A percentile compares a stretch with the other conserved stretches of the same genome.
These are phyloP conservation scores for Ochotona princeps DNA, from an alignment of 2,113 vertebrate species.

Conservation along the genomic window DNA sequence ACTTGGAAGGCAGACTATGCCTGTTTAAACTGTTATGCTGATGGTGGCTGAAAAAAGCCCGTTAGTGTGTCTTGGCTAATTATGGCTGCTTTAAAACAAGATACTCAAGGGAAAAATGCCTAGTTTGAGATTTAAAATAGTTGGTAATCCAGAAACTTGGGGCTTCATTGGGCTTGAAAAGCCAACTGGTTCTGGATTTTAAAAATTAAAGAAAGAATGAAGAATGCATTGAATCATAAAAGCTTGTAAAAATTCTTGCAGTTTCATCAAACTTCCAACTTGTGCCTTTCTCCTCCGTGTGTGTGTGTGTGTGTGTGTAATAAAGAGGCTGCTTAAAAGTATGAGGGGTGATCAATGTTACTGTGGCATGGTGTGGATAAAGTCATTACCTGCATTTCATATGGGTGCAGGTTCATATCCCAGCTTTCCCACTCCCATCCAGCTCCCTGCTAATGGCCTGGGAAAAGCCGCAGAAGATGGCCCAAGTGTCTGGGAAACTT, in stretches of 20 bases:
- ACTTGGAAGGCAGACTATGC: not conserved
- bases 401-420: too few relatives aligned
- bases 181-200: not conserved
- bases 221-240: not conserved
- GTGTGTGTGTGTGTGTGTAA: not conserved
- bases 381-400: too few relatives aligned
- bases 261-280: not conserved
- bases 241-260: not conserved
- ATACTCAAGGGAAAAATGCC: constrained; percentile 37
- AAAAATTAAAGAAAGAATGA: constrained; percentile 39
- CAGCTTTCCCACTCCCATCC: too few relatives aligned
- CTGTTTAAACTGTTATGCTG: not conserved
- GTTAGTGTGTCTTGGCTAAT: not conserved
- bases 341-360: too few relatives aligned
- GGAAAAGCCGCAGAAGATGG: too few relatives aligned
- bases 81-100: not conserved
- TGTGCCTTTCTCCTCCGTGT: not conserved
- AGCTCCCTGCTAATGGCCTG: too few relatives aligned
- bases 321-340: not conserved
- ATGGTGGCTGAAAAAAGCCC: not conserved
- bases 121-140: constrained; percentile 23
- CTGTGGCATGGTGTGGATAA: too few relatives aligned
- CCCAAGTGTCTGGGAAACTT: too few relatives aligned
- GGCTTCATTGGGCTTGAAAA: constrained; percentile 42
- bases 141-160: constrained; percentile 30